Evolutionary conservation across 2,797 vertebrate genomes (phyloP), one percentile per base, ranked within the genome.

Genomic region (Telmatherina bonti): DNA sequence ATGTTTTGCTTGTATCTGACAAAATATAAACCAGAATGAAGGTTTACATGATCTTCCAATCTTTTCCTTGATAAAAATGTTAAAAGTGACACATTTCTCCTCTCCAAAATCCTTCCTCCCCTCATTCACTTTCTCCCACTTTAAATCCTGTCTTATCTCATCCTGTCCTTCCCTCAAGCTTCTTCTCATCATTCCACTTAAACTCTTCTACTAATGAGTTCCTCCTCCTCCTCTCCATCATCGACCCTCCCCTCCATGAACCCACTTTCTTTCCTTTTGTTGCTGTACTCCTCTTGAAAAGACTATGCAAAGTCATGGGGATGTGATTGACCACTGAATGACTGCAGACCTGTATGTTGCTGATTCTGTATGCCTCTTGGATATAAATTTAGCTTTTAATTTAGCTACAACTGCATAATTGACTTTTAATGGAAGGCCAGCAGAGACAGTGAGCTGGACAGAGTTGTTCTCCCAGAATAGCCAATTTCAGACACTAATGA

Each of bases 121-220:
- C 47, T 66, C 75, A 54, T 70, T 64, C 59, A 62, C 72, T 64
- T 53, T 73, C 58, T 70, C 66, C 41, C 80, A 61, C 79, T 74
- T 74, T 78, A 86, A 91, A 89, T 90, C 88, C 88, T 49, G 67
- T 85, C 81, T 91, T 90, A 88, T 90, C 89, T 87, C 83, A 67
- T 80, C 68, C 85, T 62, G 77, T 84, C 81, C 83, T 83, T 83
- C 88, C 89, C 88, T 88, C 72, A 70, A 90, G 89, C 88, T 86
- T 88, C 72, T 89, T 80, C 86, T 88, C 90, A 90, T 91, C 88
- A 91, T 89, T 89, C 87, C 88, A 89, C 85, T 91, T 89, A 90
- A 90, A 90, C 66, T 90, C 82, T 85, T 81, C 57, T 73, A 76
- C 82, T 89, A 91, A 92, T 91, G 89, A 89, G 84, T 82, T 85